phyloP scores from a whole-genome alignment of 2,797 vertebrate species.

The Dendrocincla fuliginosa region DNA sequence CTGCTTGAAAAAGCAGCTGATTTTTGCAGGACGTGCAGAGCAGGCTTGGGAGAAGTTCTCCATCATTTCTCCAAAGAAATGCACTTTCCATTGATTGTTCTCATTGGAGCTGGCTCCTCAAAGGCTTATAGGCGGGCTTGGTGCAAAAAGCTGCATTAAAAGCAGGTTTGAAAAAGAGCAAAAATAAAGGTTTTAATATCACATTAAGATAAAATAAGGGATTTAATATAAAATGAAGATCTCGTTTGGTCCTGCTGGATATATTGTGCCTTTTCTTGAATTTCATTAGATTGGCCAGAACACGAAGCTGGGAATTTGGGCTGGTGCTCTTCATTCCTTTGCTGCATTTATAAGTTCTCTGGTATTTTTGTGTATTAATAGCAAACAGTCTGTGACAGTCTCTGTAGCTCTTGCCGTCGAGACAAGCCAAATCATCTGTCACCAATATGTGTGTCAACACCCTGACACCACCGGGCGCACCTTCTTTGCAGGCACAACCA shows the following conservation, averaged over 20 bases:
- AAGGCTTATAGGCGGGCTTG: background rate
- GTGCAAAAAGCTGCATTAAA: background rate
- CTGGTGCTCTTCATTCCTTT: background rate
- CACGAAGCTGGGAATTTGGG: background rate
- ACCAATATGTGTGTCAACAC: background rate
- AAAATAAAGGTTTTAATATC: background rate
- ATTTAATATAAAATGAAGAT: background rate
- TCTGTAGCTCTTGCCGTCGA: background rate
- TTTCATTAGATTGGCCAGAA: background rate
- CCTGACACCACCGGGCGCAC: background rate
- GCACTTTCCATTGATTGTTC: background rate
- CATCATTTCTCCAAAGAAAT: background rate
- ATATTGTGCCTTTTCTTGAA: background rate
- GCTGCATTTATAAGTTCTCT: background rate
- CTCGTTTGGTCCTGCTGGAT: background rate
- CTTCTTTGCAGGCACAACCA: background rate
- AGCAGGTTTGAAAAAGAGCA: background rate
- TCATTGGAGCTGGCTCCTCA: background rate
- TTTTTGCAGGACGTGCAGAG: background rate
- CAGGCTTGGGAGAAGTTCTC: background rate
- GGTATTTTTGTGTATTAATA: slow-evolving; percentile 17
- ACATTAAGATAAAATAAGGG: background rate
- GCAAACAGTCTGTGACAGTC: background rate
- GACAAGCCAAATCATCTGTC: slow-evolving; percentile 21
- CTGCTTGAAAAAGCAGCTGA: background rate